These are phyloP conservation scores for Aldabrachelys gigantea DNA, from an alignment of 2,113 vertebrate species.

Conservation along the genomic window DNA sequence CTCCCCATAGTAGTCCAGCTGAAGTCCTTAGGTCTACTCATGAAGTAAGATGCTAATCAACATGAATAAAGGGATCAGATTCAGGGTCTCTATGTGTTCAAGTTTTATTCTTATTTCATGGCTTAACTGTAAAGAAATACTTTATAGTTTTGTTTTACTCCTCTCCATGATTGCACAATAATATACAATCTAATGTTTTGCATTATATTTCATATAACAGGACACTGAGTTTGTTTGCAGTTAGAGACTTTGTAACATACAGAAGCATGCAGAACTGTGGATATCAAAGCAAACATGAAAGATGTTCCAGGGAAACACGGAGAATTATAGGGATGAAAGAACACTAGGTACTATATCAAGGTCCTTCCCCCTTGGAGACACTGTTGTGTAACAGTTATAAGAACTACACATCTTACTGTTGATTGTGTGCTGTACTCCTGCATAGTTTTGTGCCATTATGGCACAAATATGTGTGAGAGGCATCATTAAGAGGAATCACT, in stretches of 20 bases:
- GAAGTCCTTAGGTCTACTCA: neutral
- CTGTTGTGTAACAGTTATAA: neutral
- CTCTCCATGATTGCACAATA: neutral
- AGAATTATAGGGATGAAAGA: neutral
- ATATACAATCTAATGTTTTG: neutral
- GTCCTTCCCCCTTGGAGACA: neutral
- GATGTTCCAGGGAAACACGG: neutral
- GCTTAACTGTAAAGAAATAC: neutral
- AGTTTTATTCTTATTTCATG: neutral
- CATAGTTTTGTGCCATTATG: neutral
- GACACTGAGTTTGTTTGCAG: neutral
- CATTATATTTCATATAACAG: neutral
- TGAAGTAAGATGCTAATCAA: neutral
- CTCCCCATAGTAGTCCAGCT: neutral
- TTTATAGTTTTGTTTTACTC: neutral
- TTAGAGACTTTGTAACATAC: neutral
- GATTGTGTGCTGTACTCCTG: neutral
- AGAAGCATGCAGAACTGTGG: rapidly evolving
- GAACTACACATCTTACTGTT: neutral
- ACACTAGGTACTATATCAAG: neutral
- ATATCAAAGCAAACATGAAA: neutral
- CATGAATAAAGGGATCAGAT: neutral
- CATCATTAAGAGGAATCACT: neutral
- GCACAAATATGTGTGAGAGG: neutral
- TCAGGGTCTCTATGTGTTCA: rapidly evolving